Percentiles rank a stretch among this genome's conserved stretches.
phyloP scores from a whole-genome alignment of 2,888 invertebrate genomes.

The Endotricha flammealis region DNA sequence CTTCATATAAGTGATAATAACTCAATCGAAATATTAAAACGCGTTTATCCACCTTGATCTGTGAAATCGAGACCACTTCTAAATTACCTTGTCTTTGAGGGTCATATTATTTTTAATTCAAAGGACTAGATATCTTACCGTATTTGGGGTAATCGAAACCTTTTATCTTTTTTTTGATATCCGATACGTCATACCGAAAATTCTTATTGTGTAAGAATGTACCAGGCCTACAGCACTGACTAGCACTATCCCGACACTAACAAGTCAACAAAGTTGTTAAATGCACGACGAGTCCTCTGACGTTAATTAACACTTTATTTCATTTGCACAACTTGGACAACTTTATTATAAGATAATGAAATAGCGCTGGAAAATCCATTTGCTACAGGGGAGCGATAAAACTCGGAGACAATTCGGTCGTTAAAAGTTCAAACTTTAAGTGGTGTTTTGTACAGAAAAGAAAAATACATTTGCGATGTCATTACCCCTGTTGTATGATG shows the following conservation, averaged over 20 bases:
- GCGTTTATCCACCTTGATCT: too few species aligned
- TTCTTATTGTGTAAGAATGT: neutral
- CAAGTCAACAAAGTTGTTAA: constrained; percentile 1
- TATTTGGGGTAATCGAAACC: too few species aligned
- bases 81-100: too few species aligned
- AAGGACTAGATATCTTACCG: too few species aligned
- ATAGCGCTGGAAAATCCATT: constrained; percentile 2
- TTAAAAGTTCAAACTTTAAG: constrained; percentile 7
- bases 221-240: neutral
- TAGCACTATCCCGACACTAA: constrained; percentile 1
- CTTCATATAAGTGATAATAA: too few species aligned
- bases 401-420: neutral
- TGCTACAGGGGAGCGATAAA: constrained; percentile 4
- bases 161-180: too few species aligned
- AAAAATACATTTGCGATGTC: constrained; percentile 3
- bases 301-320: constrained; percentile 3
- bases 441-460: constrained; percentile 3
- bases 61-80: too few species aligned
- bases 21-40: too few species aligned
- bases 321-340: constrained; percentile 1
- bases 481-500: neutral
- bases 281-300: neutral
- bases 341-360: constrained; percentile 1
- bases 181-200: too few species aligned
- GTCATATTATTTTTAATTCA: too few species aligned